phyloP scores from a whole-genome alignment of 2,888 invertebrate genomes.

The Nomada fabriciana region DNA sequence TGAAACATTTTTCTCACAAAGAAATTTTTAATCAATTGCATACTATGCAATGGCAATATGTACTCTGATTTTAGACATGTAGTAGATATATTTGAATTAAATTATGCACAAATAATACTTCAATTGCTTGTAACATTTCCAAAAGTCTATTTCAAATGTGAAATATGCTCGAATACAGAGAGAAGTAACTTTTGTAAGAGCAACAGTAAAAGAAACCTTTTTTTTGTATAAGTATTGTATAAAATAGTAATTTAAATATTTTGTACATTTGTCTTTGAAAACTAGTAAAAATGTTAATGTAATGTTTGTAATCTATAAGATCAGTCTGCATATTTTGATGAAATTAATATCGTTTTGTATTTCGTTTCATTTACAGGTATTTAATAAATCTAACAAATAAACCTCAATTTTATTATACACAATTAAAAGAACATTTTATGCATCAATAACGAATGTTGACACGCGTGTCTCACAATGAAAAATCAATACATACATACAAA shows the following conservation, averaged over 20 bases:
- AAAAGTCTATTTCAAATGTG: background rate
- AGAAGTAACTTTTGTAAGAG: slow-evolving; percentile 6
- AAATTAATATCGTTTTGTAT: slow-evolving; percentile 58
- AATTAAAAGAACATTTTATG: slow-evolving; percentile 73
- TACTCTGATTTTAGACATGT: slow-evolving; percentile 23
- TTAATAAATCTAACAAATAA: slow-evolving; percentile 65
- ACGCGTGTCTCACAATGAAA: slow-evolving; percentile 41
- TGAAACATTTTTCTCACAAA: background rate
- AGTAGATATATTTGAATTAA: slow-evolving; percentile 42
- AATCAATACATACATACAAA: slow-evolving; percentile 64
- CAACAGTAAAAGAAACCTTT: slow-evolving; percentile 35
- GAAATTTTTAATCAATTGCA: slow-evolving; percentile 41
- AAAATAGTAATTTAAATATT: slow-evolving; percentile 71
- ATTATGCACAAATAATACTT: slow-evolving; percentile 33
- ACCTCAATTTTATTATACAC: slow-evolving; percentile 74
- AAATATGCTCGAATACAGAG: slow-evolving; percentile 14
- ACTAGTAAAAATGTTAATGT: slow-evolving; percentile 63
- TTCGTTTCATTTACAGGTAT: slow-evolving; percentile 57
- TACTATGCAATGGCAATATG: slow-evolving; percentile 35
- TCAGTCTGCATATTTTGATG: slow-evolving; percentile 52
- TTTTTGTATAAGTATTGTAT: slow-evolving; percentile 63
- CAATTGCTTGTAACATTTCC: background rate
- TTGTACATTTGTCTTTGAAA: slow-evolving; percentile 70
- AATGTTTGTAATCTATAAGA: slow-evolving; percentile 59
- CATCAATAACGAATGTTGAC: slow-evolving; percentile 50